Base-by-base conservation (phyloP, 2,888 invertebrate species). In the Tenthredo scrophulariae region DNA sequence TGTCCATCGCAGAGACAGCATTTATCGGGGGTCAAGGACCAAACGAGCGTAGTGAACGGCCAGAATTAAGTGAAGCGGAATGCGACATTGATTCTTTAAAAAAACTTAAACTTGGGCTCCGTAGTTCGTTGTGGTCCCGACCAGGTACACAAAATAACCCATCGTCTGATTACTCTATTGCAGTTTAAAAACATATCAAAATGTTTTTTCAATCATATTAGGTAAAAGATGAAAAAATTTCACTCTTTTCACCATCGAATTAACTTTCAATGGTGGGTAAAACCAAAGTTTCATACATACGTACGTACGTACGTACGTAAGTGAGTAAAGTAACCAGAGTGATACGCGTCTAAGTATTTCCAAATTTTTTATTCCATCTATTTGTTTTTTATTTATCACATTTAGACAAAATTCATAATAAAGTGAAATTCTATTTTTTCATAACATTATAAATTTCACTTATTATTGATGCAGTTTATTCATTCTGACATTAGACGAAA, bases 41-140 rank as follows among this genome's bases (percentile, higher is more conserved):
- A 86, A 91, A 91, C 86, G 94, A 93, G 22, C 92, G 93, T 29
- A 88, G 87, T 74, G 94, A 94, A 84, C 94, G 95, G 89, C 95
- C 95, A 84, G 96, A 96, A 92, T 93, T 96, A 89, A 95, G 96
- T 89, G 96, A 96, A 91, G 96, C 96, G 84, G 96, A 96, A 91
- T 96, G 96, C 93, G 96, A 96, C 94, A 96, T 96, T 93, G 96
- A 96, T 91, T 96, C 96, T 85, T 93, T 96, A 89, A 96, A 96
- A 93, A 96, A 96, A 92, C 93, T 96, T 87, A 96, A 96, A 93
- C 93, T 96, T 88, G 96, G 96, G 50, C 94, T 96, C 90, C 94
- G 96, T 86, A 96, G 96, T 85, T 96, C 96, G 85, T 94, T 96
- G 40, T 96, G 96, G 96, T 96, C 96, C 50, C 94, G 96, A 87